phyloP scores from a whole-genome alignment of 1,140 invertebrate genomes.

The Diorhabda elongata region DNA sequence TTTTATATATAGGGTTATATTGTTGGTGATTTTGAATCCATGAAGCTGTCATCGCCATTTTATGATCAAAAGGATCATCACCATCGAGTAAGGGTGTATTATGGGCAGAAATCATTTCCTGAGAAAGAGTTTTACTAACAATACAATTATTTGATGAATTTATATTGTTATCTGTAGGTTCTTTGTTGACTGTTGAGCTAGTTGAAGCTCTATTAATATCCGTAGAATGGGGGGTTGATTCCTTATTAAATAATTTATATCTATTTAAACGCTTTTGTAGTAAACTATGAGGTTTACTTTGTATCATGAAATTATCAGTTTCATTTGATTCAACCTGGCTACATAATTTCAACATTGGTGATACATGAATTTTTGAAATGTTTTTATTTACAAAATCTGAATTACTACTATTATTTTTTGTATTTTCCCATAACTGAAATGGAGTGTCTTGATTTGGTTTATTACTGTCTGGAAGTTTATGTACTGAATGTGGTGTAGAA shows the following conservation, averaged over 20 bases:
- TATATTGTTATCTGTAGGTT: not conserved
- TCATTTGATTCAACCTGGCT: not conserved
- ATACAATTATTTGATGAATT: not conserved
- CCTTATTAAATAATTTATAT: not conserved
- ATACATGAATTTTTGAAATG: not conserved
- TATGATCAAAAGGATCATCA: not conserved
- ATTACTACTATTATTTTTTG: not conserved
- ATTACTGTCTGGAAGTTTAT: not conserved
- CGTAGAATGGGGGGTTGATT: not conserved
- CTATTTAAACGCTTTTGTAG: not conserved
- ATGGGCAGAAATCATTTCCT: not conserved
- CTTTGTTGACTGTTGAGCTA: not conserved
- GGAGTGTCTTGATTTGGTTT: not conserved
- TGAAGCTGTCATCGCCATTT: conserved; percentile 11
- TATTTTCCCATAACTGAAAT: not conserved
- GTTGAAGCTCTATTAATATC: not conserved
- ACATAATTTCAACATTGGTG: not conserved
- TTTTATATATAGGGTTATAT: not conserved
- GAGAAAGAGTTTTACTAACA: not conserved
- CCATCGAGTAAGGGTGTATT: not conserved
- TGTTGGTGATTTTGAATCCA: conserved; percentile 9
- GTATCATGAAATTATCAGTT: not conserved
- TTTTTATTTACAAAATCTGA: conserved; percentile 5
- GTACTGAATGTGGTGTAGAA: not conserved
- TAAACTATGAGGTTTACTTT: not conserved